Conservation (phyloP, 2,113 vertebrate species). For the Atherinomorus stipes region DNA sequence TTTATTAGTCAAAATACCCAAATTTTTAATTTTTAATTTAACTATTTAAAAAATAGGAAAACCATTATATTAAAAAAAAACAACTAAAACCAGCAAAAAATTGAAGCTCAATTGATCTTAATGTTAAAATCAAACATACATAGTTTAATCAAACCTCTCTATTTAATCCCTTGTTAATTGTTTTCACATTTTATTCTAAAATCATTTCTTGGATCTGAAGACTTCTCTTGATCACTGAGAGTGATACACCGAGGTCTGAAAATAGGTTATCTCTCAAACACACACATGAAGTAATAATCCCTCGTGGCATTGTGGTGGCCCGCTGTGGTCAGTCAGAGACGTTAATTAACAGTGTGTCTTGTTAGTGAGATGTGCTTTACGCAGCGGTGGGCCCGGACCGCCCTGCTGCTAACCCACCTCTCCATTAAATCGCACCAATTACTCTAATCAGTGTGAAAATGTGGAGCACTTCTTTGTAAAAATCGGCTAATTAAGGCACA, state of each 20-base stretch:
- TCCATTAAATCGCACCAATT: conserved; percentile 82
- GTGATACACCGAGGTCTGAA: conserved; percentile 29
- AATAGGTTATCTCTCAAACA: conserved; percentile 48
- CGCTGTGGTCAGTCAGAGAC: conserved; percentile 68
- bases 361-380: conserved; percentile 78
- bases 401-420: conserved; percentile 74
- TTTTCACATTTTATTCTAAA: neutral
- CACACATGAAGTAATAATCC: conserved; percentile 55
- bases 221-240: neutral
- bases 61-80: too few species aligned
- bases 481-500: conserved; percentile 75
- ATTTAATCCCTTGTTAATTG: neutral
- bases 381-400: conserved; percentile 68
- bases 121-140: too few species aligned
- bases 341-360: conserved; percentile 77
- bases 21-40: too few species aligned
- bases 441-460: conserved; percentile 79
- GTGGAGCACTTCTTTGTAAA: conserved; percentile 70
- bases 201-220: neutral
- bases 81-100: too few species aligned
- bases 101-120: too few species aligned
- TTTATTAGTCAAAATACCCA: too few species aligned
- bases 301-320: conserved; percentile 59
- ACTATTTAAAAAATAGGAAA: too few species aligned
- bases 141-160: neutral